Evolutionary conservation across 2,113 vertebrate species (phyloP).

Genomic region (Pristiophorus japonicus): DNA sequence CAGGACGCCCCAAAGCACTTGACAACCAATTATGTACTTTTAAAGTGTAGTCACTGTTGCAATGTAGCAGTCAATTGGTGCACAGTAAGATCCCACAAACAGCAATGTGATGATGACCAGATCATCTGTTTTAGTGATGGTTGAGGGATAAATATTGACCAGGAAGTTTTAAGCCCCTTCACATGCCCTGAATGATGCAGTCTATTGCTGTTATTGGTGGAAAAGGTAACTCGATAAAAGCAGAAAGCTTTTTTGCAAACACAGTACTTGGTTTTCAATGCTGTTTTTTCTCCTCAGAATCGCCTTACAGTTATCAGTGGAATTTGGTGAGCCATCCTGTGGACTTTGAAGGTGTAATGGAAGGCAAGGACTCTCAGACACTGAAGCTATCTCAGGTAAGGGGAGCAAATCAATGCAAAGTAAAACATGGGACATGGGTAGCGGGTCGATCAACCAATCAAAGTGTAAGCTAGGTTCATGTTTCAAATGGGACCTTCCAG

Average conservation of each 20-base stretch:
- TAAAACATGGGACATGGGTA: background rate
- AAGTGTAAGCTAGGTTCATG: background rate
- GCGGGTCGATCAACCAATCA: too few species aligned
- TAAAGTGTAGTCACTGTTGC: background rate
- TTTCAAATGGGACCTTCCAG: background rate
- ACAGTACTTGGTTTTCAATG: background rate
- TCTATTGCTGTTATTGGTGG: background rate
- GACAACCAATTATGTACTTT: background rate
- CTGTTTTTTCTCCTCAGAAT: slow-evolving; percentile 48
- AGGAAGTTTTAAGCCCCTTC: background rate
- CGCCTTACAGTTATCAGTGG: slow-evolving; percentile 64
- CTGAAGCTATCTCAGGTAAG: slow-evolving; percentile 63
- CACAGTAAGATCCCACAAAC: background rate
- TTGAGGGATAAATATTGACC: background rate
- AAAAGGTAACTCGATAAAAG: background rate
- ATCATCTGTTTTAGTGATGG: background rate
- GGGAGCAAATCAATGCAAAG: background rate
- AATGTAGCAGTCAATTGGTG: background rate
- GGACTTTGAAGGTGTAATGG: slow-evolving; percentile 59
- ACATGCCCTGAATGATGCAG: background rate
- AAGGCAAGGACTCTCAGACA: slow-evolving; percentile 50
- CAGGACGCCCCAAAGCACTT: background rate
- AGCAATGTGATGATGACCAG: background rate
- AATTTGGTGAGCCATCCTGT: slow-evolving; percentile 58
- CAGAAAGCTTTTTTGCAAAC: background rate